These are phyloP conservation scores for Cichlasoma orientale DNA, from an alignment of 2,797 vertebrate genomes.

Conservation along the genomic window DNA sequence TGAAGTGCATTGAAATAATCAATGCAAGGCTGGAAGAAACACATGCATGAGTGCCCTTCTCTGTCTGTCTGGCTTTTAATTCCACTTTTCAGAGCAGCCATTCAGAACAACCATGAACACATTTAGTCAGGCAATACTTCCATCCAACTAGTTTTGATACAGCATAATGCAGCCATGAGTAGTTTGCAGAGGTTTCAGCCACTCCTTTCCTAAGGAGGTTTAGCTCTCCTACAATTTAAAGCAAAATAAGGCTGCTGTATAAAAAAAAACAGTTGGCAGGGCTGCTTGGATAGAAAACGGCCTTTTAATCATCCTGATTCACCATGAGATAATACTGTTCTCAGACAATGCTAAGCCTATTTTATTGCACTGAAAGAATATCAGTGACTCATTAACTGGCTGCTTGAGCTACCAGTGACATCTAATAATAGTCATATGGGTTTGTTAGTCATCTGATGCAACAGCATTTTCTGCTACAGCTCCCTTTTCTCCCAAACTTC, in stretches of 20 bases:
- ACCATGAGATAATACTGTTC: background rate
- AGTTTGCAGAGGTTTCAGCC: background rate
- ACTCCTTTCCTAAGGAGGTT: background rate
- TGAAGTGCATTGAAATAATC: background rate
- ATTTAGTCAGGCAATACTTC: background rate
- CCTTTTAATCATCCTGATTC: slow-evolving; percentile 8
- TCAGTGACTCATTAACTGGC: slow-evolving; percentile 2
- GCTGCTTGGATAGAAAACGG: background rate
- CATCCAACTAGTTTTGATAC: background rate
- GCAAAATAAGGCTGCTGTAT: background rate
- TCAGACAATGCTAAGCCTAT: slow-evolving; percentile 1
- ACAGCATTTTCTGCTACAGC: background rate
- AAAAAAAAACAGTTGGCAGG: slow-evolving; percentile 2
- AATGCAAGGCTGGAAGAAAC: background rate
- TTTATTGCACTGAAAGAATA: slow-evolving; percentile 1
- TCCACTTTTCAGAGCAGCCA: background rate
- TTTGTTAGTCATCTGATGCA: background rate
- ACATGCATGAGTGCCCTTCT: background rate
- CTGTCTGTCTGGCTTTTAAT: background rate
- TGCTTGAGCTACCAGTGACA: background rate
- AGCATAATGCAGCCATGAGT: background rate
- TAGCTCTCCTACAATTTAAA: background rate
- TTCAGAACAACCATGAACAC: background rate
- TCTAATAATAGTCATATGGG: background rate
- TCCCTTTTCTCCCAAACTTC: background rate